A percentile compares a stretch with the other conserved stretches of the same genome.
Evolutionary conservation across 2,797 vertebrate genomes (phyloP).

Genomic region (Oreortyx pictus): DNA sequence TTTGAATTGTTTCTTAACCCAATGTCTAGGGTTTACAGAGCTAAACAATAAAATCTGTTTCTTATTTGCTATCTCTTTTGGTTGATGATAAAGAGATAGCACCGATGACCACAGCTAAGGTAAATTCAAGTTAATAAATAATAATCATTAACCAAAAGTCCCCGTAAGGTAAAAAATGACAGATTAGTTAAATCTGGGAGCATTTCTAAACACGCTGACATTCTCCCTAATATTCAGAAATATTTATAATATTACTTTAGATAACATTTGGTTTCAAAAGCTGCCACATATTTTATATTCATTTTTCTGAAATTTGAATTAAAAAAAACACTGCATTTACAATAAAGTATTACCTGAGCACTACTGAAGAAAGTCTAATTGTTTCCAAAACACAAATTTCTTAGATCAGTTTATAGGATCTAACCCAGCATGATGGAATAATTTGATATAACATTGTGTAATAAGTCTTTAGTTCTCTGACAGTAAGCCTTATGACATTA

Average conservation of each 20-base stretch:
- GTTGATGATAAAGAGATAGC: not conserved
- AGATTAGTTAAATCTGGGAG: not conserved
- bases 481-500: slow-evolving; percentile 40
- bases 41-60: slow-evolving; percentile 7
- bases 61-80: not conserved
- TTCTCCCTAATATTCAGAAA: not conserved
- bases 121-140: slow-evolving; percentile 36
- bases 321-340: not conserved
- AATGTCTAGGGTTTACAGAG: not conserved
- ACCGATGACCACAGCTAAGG: slow-evolving; percentile 12
- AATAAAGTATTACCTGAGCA: not conserved
- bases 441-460: slow-evolving; percentile 37
- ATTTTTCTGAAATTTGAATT: not conserved
- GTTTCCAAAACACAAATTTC: not conserved
- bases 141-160: slow-evolving; percentile 24
- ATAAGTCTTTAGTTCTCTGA: slow-evolving; percentile 50
- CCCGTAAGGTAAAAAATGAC: not conserved
- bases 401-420: not conserved
- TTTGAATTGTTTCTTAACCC: slow-evolving; percentile 15
- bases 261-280: slow-evolving; percentile 25
- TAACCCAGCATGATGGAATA: not conserved
- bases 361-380: not conserved
- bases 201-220: not conserved
- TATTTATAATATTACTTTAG: slow-evolving; percentile 22
- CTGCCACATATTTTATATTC: not conserved